These are phyloP conservation scores for Atlantisia rogersi DNA, from an alignment of 2,113 vertebrate species.

Conservation along the genomic window DNA sequence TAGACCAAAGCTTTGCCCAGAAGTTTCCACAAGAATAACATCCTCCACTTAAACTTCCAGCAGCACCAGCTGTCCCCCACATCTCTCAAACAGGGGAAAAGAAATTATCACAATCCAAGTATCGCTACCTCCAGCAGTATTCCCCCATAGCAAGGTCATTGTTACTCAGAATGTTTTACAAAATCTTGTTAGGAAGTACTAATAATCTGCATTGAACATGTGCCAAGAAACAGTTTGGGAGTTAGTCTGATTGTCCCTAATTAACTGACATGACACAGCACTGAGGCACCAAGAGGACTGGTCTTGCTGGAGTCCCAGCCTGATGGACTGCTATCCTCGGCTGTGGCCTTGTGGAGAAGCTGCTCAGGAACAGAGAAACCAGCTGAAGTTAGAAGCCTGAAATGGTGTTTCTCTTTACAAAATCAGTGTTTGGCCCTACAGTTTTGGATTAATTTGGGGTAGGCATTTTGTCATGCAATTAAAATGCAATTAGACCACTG, in stretches of 20 bases:
- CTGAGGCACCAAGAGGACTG: not conserved
- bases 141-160: not conserved
- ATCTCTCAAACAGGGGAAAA: not conserved
- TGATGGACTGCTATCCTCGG: not conserved
- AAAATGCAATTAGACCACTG: conserved; percentile 6
- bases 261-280: not conserved
- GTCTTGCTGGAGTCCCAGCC: not conserved
- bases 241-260: not conserved
- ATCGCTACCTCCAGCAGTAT: not conserved
- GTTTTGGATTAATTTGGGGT: not conserved
- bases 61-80: not conserved
- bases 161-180: not conserved
- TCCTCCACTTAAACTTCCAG: not conserved
- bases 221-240: not conserved
- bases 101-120: not conserved
- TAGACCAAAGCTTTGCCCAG: not conserved
- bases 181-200: not conserved
- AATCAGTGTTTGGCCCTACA: not conserved
- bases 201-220: not conserved
- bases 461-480: conserved; percentile 14
- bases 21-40: not conserved
- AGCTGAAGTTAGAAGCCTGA: not conserved
- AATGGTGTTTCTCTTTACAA: not conserved
- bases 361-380: not conserved
- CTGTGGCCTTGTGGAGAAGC: not conserved